Base-by-base conservation (phyloP, 53 echinoderm and acorn worm genomes). In the Arbacia lixula region DNA sequence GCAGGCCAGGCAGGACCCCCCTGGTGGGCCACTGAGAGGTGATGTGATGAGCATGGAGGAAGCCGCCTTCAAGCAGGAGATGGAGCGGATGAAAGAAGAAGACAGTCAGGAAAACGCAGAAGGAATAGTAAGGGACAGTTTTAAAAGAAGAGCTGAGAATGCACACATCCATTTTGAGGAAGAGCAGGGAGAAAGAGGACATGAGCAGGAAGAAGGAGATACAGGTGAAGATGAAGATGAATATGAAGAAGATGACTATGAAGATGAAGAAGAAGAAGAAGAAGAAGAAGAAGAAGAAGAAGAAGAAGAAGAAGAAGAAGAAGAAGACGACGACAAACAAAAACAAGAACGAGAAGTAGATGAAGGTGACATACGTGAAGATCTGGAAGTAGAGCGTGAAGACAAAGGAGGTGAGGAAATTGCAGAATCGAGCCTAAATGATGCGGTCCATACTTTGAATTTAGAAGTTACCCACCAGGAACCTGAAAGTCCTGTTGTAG, bases 21-120 rank as follows among this genome's bases (percentile, higher is more conserved):
- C 62, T 42, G 82, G 82, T 2, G 57, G 57, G 1, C 82, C 82
- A 6, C 20, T 24, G 57, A 62, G 82, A 50, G 82, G 82, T 3
- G 82, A 81, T 34, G 34, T 42, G 8, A 81, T 81, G 82, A 61
- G 19, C 10, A 40, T 49, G 19, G 63, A 81, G 32, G 82, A 81
- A 32, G 82, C 64, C n/a, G 64, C 14, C 6, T 29, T 31, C 28
- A 3, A 21, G 2, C 63, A 81, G 33, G 63, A 81, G 40, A 81
- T 81, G 64, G 64, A 81, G 26, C 62, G 64, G 64, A 12, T 43
- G 49, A 39, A 41, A 6, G 60, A 78, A 37, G 60, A 56, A 37
- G 65, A 30, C 5, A 65, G 8, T 8, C 29, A 32, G 19, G 40
- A 55, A 38, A n/a, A 41, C 3, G 19, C 24, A 56, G 22, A 6